Evolutionary conservation across 2,113 vertebrate species (phyloP), one percentile per base, ranked within the genome.

Genomic region (Brienomyrus brachyistius): DNA sequence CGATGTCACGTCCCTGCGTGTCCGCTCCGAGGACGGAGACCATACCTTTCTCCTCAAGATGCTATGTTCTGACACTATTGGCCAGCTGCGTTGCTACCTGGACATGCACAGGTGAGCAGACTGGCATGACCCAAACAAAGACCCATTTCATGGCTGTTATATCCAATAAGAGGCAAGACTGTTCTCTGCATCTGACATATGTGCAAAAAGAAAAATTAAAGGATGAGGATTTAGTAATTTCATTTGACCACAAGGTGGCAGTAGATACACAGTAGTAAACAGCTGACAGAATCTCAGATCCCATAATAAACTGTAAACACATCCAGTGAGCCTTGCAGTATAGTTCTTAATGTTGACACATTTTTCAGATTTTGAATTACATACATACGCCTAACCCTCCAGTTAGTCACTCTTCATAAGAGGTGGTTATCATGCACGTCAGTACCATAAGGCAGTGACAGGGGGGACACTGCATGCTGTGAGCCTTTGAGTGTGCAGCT

Each of bases 11-110:
- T 95, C 92, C 0, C 96, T 99, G 59, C 95, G 97, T 40, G 89
- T 99, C 92, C 97, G 94, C 89, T 98, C 97, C 0, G 98, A 98
- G 94, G 96, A 96, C 0, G 97, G 97, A 8, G 95, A 96, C 88
- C 93, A 92, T 27, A 96, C 90, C 0, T 98, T 96, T 47, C 5
- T 96, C 0, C 3, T 98, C 19, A 96, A 92, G 93, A 97, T 99
- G 98, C 86, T 88, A 45, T 92, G 90, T 7, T 94, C 94, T 0
- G 97, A 97, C 87, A 98, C 97, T 0, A 90, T 99, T 0, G 96
- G 96, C 11, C 94, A 98, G 2, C 94, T 99, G 91, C 96, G 97
- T 4, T 80, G 27, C 27, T 94, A 94, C 88, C 96, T 99, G 0
- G 90, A 97, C 51, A 54, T 54, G 4, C 86, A 95, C 95, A 97